Percentiles rank a stretch among this genome's conserved stretches.
phyloP scores from a whole-genome alignment of 2,888 invertebrate species.

The Nomada lathburiana region DNA sequence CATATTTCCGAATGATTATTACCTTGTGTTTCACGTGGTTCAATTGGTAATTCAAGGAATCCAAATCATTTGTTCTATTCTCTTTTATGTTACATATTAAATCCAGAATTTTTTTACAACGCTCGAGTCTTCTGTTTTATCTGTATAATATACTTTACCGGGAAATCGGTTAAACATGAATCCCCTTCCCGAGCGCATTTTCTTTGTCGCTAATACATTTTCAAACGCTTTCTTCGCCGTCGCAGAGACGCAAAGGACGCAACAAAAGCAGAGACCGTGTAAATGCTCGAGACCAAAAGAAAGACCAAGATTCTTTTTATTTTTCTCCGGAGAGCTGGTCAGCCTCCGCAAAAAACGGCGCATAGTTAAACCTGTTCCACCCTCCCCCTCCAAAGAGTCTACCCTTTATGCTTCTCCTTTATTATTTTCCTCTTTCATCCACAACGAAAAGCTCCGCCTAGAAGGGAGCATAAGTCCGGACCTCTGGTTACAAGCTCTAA shows the following conservation, averaged over 20 bases:
- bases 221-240: not conserved
- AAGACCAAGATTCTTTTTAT: not conserved
- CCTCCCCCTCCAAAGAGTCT: not conserved
- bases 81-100: not conserved
- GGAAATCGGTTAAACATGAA: not conserved
- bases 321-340: conserved; percentile 7
- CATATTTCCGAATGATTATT: conserved; percentile 29
- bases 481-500: conserved; percentile 63
- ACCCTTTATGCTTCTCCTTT: not conserved
- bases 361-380: conserved; percentile 28
- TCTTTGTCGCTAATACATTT: not conserved
- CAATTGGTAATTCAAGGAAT: not conserved
- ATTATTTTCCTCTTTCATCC: conserved; percentile 10
- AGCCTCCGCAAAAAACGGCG: conserved; percentile 1
- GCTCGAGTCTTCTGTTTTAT: too few relatives aligned
- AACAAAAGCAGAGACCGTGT: not conserved
- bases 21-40: not conserved
- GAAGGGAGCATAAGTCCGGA: conserved; percentile 16
- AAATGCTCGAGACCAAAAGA: not conserved
- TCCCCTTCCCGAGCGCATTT: not conserved
- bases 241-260: not conserved
- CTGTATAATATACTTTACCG: too few relatives aligned
- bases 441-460: conserved; percentile 22
- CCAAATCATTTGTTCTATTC: not conserved
- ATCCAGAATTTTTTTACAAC: too few relatives aligned